phyloP scores from a whole-genome alignment of 2,113 vertebrate genomes.

The Limanda limanda region DNA sequence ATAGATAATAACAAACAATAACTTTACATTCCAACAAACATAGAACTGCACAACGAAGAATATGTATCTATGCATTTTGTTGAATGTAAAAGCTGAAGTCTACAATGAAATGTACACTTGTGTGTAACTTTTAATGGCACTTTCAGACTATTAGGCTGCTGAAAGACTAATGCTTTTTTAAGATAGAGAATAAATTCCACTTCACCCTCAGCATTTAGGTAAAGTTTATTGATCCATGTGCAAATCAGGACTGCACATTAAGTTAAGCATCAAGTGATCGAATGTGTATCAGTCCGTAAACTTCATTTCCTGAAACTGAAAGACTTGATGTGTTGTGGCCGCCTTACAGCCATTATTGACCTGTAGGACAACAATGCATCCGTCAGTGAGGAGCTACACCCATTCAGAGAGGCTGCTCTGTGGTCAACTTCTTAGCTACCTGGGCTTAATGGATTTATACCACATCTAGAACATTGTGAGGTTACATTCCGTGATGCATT shows the following conservation, averaged over 20 bases:
- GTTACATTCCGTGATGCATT: constrained; percentile 33
- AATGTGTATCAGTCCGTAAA: constrained; percentile 13
- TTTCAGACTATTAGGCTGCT: background rate
- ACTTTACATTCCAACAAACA: background rate
- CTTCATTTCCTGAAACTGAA: constrained; percentile 22
- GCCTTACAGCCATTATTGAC: constrained; percentile 31
- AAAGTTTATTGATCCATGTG: constrained; percentile 23
- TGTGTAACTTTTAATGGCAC: background rate
- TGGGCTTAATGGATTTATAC: background rate
- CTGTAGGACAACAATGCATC: constrained; percentile 2
- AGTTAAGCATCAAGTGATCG: constrained; percentile 13
- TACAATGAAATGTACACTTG: background rate
- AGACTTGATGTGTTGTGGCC: constrained; percentile 37
- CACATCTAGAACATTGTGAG: background rate
- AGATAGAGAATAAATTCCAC: background rate
- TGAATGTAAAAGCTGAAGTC: background rate
- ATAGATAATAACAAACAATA: background rate
- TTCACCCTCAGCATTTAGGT: background rate
- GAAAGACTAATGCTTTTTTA: background rate
- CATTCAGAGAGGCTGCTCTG: constrained; percentile 19
- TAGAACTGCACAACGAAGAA: background rate
- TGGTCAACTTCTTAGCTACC: background rate
- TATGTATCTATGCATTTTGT: background rate
- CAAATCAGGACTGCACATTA: constrained; percentile 6
- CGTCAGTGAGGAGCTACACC: constrained; percentile 4